Base-by-base conservation (phyloP, 2,113 vertebrate genomes). In the Toxotes chatareus region DNA sequence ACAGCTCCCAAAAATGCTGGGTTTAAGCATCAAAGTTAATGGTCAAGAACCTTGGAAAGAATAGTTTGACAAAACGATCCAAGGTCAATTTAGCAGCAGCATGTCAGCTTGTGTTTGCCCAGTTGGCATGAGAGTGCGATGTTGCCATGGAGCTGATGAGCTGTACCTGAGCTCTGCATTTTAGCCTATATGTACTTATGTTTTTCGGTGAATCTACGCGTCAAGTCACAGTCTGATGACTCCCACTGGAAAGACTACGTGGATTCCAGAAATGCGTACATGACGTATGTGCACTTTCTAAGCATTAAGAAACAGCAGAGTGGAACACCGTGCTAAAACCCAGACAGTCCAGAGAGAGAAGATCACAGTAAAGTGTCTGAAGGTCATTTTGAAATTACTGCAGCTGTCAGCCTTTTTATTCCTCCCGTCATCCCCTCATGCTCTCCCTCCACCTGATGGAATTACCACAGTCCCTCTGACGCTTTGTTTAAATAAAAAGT, bases 281-380 rank as follows among this genome's bases (percentile, higher is more conserved):
- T 27, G 27, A 61, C 1, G n/a, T n/a, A 19, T 53, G 19, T 53
- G 6, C 14, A 27, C 7, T 31, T 17, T 13, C 31, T 2, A 3
- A 19, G 16, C 8, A 23, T n/a, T 1, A 53, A 12, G 51, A 63
- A 44, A 47, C 9, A 47, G 27, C 1, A 17, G 13, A 71, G 7
- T 13, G 23, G 27, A 32, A n/a, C 53, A 38, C 0, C 8, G 32
- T 16, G 32, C 67, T 23, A 34, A 11, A 65, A 40, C 3, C 6
- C 63, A 57, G 40, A 36, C 64, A 21, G 62, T n/a, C 51, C 36
- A 69, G 72, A 64, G 56, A 44, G 36, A 66, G 21, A 32, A 21
- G 70, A 38, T 56, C 13, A 32, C 57, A 79, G 7, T 0, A 0
- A 71, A 59, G 83, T 40, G 32, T 56, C 2, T 78, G 64, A 64